Conservation (phyloP, 23 tunicate genomes). For the Phallusia fumigata region DNA sequence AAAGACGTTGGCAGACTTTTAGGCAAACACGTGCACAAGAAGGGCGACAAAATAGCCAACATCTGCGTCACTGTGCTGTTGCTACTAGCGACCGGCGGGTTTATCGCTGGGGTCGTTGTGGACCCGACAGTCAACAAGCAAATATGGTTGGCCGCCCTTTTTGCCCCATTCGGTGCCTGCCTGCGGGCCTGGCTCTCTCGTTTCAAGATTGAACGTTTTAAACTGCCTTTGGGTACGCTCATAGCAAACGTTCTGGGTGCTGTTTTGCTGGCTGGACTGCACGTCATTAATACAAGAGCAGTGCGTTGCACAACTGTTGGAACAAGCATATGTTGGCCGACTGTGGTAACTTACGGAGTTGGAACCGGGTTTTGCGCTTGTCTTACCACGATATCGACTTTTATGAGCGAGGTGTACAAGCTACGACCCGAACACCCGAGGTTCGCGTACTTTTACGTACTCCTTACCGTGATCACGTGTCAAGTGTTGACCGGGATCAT, state of each 20-base stretch:
- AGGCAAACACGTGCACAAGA: conserved; percentile 12
- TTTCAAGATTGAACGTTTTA: conserved; percentile 21
- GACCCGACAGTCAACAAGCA: conserved; percentile 28
- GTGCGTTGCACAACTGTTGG: conserved; percentile 14
- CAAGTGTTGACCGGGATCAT: conserved; percentile 50
- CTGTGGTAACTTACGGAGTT: conserved; percentile 38
- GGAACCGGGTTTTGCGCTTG: conserved; percentile 80
- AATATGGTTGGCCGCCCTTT: conserved; percentile 43
- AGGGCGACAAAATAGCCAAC: conserved; percentile 37
- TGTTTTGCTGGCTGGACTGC: conserved; percentile 24
- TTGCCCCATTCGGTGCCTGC: conserved; percentile 57
- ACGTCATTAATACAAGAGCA: conserved; percentile 34
- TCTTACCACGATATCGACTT: conserved; percentile 78
- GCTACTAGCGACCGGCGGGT: conserved; percentile 25
- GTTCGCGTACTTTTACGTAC: conserved; percentile 54
- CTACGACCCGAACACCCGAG: conserved; percentile 41
- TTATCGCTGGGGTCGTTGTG: conserved; percentile 35
- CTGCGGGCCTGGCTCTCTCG: conserved; percentile 23
- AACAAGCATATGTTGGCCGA: conserved; percentile 40
- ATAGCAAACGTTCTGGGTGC: conserved; percentile 41
- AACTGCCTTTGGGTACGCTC: conserved; percentile 47
- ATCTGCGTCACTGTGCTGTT: conserved; percentile 8
- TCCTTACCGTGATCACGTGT: conserved; percentile 56
- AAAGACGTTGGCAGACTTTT: conserved; percentile 29
- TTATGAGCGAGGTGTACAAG: conserved; percentile 58